A percentile compares a stretch with the other conserved stretches of the same genome.
Conservation (phyloP, 2,888 invertebrate species). For the Andrena haemorrhoa region DNA sequence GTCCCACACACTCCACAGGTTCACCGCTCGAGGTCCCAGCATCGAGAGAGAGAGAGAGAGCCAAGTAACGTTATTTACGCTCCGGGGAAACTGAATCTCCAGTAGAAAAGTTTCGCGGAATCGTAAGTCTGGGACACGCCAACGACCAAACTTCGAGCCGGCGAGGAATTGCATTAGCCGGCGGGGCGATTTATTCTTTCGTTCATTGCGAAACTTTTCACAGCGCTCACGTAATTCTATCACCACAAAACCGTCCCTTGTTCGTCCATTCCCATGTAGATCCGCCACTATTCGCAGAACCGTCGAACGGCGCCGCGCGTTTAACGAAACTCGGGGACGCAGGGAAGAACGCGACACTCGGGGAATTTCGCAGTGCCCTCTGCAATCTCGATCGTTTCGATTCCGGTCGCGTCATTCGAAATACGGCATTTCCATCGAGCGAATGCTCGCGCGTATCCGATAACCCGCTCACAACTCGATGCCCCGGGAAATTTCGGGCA, state of each 20-base stretch:
- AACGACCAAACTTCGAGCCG: neutral
- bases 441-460: conserved; percentile 11
- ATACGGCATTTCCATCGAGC: neutral
- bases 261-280: conserved; percentile 14
- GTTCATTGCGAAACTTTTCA: neutral
- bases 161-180: neutral
- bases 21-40: neutral
- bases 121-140: neutral
- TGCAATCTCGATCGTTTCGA: conserved; percentile 25
- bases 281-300: conserved; percentile 34
- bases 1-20: neutral
- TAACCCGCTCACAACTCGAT: conserved; percentile 14
- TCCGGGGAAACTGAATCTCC: neutral
- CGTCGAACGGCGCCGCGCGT: neutral
- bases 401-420: conserved; percentile 20
- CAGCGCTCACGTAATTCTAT: conserved; percentile 1
- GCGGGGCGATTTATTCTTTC: neutral
- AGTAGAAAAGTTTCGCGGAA: neutral
- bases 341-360: neutral
- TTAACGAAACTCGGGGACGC: neutral
- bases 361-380: neutral
- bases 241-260: conserved; percentile 16
- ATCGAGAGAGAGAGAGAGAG: neutral
- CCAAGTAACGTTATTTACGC: neutral
- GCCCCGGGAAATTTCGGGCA: conserved; percentile 27